Evolutionary conservation across 2,113 vertebrate species (phyloP).

Genomic region (Arvicanthis niloticus): DNA sequence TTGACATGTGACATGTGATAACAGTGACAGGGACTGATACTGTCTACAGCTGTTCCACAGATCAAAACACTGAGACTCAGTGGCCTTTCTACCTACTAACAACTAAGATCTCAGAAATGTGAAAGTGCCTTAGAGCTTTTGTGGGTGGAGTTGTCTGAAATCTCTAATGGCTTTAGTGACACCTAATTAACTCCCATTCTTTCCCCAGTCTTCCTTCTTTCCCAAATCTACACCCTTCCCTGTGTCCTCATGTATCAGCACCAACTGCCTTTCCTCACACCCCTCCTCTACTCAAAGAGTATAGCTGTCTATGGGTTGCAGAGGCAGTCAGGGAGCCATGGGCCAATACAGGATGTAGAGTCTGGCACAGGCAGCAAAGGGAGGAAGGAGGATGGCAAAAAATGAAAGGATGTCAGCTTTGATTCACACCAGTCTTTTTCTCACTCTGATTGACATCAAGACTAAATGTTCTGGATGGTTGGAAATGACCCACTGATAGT

Average conservation of each 20-base stretch:
- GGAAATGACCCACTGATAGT: neutral
- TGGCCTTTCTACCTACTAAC: neutral
- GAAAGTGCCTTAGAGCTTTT: neutral
- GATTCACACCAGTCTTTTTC: neutral
- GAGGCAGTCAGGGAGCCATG: accelerated
- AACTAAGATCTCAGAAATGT: neutral
- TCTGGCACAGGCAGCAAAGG: neutral
- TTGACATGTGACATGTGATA: neutral
- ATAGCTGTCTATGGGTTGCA: accelerated
- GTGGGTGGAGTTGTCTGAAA: neutral
- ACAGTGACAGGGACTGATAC: neutral
- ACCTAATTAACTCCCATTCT: neutral
- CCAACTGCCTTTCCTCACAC: neutral
- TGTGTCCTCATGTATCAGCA: neutral
- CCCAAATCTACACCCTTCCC: neutral
- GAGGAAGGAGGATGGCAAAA: neutral
- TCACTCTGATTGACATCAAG: no score
- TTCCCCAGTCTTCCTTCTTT: neutral
- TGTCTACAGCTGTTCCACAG: accelerated
- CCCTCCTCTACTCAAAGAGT: neutral
- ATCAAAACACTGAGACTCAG: neutral
- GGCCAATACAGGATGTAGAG: no score
- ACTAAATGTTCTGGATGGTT: neutral
- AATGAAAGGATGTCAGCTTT: accelerated
- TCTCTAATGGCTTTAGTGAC: neutral